These are phyloP conservation scores for Argentina silus DNA, from an alignment of 2,797 vertebrate species.

Conservation along the genomic window DNA sequence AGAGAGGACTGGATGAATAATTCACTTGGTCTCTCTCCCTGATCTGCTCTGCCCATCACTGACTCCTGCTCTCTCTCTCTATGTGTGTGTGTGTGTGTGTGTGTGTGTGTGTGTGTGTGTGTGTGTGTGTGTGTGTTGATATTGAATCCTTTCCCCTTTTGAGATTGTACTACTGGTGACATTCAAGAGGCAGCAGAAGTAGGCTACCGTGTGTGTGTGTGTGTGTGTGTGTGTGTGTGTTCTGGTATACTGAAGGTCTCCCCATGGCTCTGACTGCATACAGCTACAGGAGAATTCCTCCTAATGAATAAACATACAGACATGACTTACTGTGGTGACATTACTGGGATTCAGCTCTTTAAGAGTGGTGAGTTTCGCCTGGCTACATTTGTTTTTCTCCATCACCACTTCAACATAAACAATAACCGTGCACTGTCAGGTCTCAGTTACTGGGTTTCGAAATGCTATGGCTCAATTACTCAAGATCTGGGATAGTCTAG, in stretches of 20 bases:
- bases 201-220: background rate
- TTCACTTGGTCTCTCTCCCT: slow-evolving; percentile 50
- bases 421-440: too few relatives aligned
- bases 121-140: background rate
- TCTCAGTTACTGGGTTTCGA: too few relatives aligned
- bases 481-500: too few relatives aligned
- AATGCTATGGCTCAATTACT: too few relatives aligned
- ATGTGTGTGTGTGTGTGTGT: background rate
- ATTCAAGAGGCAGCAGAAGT: too few relatives aligned
- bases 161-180: too few relatives aligned
- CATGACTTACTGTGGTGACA: background rate
- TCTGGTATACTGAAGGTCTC: too few relatives aligned
- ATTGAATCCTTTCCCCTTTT: too few relatives aligned
- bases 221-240: background rate
- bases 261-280: background rate
- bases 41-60: slow-evolving; percentile 1
- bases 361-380: background rate
- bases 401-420: too few relatives aligned
- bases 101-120: background rate
- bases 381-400: too few relatives aligned
- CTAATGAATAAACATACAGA: slow-evolving; percentile 5
- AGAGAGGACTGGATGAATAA: slow-evolving; percentile 58
- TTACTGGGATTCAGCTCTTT: background rate
- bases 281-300: background rate
- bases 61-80: background rate